Conservation (phyloP, 2,797 vertebrate species). For the Rhinoraja longicauda region DNA sequence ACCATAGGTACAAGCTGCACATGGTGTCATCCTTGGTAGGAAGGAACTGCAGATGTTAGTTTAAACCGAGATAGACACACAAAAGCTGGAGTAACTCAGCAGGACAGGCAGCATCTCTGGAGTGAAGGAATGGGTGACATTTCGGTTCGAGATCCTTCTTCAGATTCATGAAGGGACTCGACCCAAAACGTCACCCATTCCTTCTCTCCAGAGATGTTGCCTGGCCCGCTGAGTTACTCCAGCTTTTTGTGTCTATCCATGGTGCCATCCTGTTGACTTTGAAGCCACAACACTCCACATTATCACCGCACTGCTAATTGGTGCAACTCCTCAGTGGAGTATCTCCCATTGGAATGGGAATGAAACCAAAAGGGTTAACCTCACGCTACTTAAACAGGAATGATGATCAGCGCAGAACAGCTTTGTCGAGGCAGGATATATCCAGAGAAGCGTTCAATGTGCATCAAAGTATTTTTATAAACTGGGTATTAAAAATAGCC, state of each 20-base stretch:
- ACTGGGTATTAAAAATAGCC: conserved; percentile 26
- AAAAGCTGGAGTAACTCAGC: too few relatives aligned
- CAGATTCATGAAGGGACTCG: too few relatives aligned
- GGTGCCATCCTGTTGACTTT: not conserved
- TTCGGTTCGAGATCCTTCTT: too few relatives aligned
- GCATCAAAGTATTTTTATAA: not conserved
- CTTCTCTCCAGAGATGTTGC: too few relatives aligned
- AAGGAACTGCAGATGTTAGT: too few relatives aligned
- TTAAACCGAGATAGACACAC: too few relatives aligned
- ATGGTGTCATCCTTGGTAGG: too few relatives aligned
- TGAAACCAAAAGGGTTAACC: not conserved
- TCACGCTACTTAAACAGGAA: not conserved
- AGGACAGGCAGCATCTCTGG: too few relatives aligned
- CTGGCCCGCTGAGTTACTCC: too few relatives aligned
- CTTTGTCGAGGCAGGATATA: not conserved
- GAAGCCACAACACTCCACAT: not conserved
- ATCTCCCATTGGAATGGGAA: not conserved
- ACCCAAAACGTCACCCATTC: too few relatives aligned
- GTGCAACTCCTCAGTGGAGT: not conserved
- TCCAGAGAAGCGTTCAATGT: not conserved
- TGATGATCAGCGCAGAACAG: not conserved
- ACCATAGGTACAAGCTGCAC: too few relatives aligned
- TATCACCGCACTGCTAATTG: not conserved
- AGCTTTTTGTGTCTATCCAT: not conserved
- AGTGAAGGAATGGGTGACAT: too few relatives aligned